Conservation (phyloP, 2,888 invertebrate species). For the Torymus aiolomorphi region DNA sequence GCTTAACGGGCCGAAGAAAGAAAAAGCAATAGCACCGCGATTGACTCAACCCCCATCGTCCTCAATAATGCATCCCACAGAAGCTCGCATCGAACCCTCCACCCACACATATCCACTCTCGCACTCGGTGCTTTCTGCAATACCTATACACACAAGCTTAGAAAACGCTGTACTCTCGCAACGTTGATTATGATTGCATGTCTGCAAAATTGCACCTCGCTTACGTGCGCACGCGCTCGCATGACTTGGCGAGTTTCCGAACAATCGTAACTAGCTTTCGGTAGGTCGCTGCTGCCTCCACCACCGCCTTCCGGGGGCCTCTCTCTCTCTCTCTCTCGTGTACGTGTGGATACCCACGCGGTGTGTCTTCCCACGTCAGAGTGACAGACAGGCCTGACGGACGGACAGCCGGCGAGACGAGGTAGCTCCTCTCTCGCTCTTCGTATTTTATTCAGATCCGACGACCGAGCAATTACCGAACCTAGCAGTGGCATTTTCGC, state of each 20-base stretch:
- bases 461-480: slow-evolving; percentile 74
- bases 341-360: slow-evolving; percentile 62
- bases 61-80: slow-evolving; percentile 41
- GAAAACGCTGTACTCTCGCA: neutral
- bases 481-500: slow-evolving; percentile 45
- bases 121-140: neutral
- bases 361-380: slow-evolving; percentile 76
- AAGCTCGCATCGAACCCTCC: slow-evolving; percentile 17
- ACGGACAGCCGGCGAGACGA: slow-evolving; percentile 68
- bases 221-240: slow-evolving; percentile 64
- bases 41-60: neutral
- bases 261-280: slow-evolving; percentile 75
- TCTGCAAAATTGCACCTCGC: slow-evolving; percentile 70
- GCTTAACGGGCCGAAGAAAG: neutral
- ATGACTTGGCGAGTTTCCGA: slow-evolving; percentile 73
- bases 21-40: neutral
- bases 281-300: slow-evolving; percentile 61
- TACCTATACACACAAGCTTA: neutral
- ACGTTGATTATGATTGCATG: slow-evolving; percentile 73
- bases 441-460: slow-evolving; percentile 75
- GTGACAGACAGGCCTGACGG: slow-evolving; percentile 74
- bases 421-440: slow-evolving; percentile 64
- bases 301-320: slow-evolving; percentile 67
- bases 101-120: neutral
- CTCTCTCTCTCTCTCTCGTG: slow-evolving; percentile 56